These are phyloP conservation scores for Python bivittatus DNA, from an alignment of 2,113 vertebrate species.

Conservation along the genomic window DNA sequence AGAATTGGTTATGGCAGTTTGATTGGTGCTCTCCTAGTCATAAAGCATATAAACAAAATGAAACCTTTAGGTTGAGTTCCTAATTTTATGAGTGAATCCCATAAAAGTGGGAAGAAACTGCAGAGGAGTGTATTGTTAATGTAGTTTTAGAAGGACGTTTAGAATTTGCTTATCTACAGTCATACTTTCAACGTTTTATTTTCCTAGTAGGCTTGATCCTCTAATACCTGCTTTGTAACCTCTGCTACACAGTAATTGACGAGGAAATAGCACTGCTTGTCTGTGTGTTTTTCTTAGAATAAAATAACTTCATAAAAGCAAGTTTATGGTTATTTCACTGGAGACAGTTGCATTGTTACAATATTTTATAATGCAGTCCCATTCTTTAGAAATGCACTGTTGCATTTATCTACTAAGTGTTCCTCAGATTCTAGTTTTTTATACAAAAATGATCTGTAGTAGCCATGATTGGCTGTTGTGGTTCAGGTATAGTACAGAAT, in stretches of 20 bases:
- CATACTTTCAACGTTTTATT: background rate
- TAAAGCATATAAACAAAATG: background rate
- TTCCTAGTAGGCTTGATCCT: background rate
- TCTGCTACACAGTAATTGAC: background rate
- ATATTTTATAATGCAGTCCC: background rate
- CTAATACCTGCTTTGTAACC: background rate
- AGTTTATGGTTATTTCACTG: constrained; percentile 13
- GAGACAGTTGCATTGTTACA: background rate
- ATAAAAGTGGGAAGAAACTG: background rate
- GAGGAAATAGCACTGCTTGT: background rate
- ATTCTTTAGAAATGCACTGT: background rate
- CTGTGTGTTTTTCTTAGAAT: background rate
- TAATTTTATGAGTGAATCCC: background rate
- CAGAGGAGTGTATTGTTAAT: background rate
- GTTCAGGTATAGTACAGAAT: background rate
- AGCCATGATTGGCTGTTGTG: background rate
- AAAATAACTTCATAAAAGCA: background rate
- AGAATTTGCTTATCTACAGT: background rate
- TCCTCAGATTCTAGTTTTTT: background rate
- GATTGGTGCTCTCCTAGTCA: background rate
- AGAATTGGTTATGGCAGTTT: background rate
- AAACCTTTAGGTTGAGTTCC: background rate
- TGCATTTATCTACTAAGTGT: background rate
- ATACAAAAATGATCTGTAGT: background rate
- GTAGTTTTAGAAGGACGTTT: background rate